Evolutionary conservation across 2,113 vertebrate species (phyloP), one percentile per base, ranked within the genome.

Genomic region (Eonycteris spelaea): DNA sequence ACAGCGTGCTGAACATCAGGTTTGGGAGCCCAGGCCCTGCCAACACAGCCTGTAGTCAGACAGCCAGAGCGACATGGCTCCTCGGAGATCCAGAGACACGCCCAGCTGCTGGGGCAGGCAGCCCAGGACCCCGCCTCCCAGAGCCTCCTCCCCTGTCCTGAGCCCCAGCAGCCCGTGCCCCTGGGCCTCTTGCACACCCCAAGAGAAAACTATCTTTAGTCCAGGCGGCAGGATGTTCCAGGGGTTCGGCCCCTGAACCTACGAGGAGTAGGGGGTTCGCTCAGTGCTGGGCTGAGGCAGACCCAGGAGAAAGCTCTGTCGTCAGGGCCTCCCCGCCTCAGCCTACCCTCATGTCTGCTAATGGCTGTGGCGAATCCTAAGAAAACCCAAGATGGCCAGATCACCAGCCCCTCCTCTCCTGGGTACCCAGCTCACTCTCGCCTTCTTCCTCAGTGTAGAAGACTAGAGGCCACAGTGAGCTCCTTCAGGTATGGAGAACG

Each of bases 1-100:
- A 98, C 97, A 97, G 94, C 45, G 0, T 14, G 86, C 92, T 86
- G 82, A 95, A 71, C 91, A 90, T 94, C 80, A 84, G 91, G 86
- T 83, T 91, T 55, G 48, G 89, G 63, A 96, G 88, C 51, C 94
- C 65, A 53, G 73, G 48, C 78, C 78, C 94, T 95, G 93, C 97
- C 96, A 95, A 84, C 78, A 45, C 2, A 0, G 89, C 89, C 70
- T 26, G 43, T 61, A 68, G 80, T 79, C 90, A 70, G 91, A 30
- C 84, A 86, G 78, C 28, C 33, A 51, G 51, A 71, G 48, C 1
- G 1, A 65, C 96, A n/a, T 0, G 0, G 70, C 79, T 92, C 68
- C 89, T 71, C n/a, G 0, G 14, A 28, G 43, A 90, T 90, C 30
- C 4, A 26, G 33, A 82, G 15, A 55, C 28, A 74, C 48, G 7